Evolutionary conservation across 1,140 invertebrate genomes (phyloP).

Genomic region (Ips typographus): DNA sequence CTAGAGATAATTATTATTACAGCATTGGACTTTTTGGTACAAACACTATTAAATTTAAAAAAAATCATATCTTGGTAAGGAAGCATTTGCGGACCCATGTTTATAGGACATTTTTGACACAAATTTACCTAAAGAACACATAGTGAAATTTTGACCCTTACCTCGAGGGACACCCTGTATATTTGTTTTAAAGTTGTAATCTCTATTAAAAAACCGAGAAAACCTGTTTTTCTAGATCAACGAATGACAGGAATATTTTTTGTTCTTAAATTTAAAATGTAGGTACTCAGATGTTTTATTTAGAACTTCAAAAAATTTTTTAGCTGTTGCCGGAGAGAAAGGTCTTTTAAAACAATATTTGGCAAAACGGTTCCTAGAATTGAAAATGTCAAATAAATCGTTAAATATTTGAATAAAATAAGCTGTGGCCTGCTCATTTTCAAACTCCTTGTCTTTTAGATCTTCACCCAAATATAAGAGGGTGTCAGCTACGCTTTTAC

Average conservation of each 20-base stretch:
- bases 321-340: too few relatives aligned
- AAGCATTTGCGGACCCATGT: too few relatives aligned
- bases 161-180: too few relatives aligned
- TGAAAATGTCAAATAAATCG: constrained; percentile 46
- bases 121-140: too few relatives aligned
- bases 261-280: constrained; percentile 22
- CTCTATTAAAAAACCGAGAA: constrained; percentile 44
- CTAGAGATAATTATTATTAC: too few relatives aligned
- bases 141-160: too few relatives aligned
- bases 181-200: constrained; percentile 38
- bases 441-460: constrained; percentile 36
- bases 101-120: too few relatives aligned
- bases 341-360: constrained; percentile 35
- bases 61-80: too few relatives aligned
- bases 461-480: constrained; percentile 33
- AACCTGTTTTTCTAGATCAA: constrained; percentile 40
- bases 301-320: constrained; percentile 34
- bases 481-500: too few relatives aligned
- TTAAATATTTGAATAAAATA: constrained; percentile 44
- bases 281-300: constrained; percentile 6
- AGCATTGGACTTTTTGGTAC: too few relatives aligned
- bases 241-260: neutral
- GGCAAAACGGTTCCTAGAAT: constrained; percentile 37
- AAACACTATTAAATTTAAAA: too few relatives aligned
- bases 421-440: constrained; percentile 38